These are phyloP conservation scores for Heterotis niloticus DNA, from an alignment of 2,113 vertebrate species.

Conservation along the genomic window DNA sequence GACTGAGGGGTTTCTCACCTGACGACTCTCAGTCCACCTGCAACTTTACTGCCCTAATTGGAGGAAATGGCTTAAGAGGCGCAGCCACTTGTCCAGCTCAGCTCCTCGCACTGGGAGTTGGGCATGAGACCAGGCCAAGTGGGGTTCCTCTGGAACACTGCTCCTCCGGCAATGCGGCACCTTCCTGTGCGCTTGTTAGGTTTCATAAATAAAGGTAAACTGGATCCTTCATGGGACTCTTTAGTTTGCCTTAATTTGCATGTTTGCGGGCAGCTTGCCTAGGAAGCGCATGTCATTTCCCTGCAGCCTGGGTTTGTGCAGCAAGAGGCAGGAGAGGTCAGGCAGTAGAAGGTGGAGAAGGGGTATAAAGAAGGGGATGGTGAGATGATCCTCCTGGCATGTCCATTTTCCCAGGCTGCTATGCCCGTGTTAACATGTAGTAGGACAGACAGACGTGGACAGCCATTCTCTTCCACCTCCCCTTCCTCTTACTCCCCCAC, in stretches of 20 bases:
- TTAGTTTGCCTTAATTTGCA: neutral
- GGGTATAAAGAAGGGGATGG: neutral
- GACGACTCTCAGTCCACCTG: neutral
- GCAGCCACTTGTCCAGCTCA: neutral
- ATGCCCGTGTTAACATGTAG: neutral
- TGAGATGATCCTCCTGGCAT: constrained; percentile 10
- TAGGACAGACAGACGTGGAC: neutral
- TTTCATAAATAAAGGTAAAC: neutral
- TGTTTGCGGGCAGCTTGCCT: neutral
- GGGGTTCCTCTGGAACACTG: neutral
- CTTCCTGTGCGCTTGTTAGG: constrained; percentile 9
- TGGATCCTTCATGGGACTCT: neutral
- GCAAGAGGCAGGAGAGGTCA: neutral
- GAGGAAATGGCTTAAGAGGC: neutral
- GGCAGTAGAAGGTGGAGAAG: neutral
- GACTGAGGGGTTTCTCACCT: neutral
- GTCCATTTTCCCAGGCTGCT: neutral
- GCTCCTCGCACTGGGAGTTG: neutral
- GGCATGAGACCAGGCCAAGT: neutral
- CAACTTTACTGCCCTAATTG: neutral
- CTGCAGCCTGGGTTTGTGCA: neutral
- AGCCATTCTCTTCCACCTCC: neutral
- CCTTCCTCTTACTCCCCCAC: neutral
- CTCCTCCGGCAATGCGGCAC: neutral
- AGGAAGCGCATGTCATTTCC: neutral